Conservation (phyloP, 2,888 invertebrate species). For the Exocentrus adspersus region DNA sequence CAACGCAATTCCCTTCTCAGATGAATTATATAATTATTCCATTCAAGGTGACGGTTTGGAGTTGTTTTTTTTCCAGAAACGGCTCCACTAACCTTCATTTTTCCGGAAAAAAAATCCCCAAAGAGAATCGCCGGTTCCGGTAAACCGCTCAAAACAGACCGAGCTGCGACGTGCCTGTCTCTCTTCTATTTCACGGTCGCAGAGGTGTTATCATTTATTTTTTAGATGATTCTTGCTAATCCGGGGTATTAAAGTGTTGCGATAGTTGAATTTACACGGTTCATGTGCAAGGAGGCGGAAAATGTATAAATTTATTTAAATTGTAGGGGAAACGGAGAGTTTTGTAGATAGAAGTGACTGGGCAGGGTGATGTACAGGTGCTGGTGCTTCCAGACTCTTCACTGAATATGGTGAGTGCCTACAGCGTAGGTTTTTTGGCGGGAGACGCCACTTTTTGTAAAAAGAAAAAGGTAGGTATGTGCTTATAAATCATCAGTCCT, state of each 20-base stretch:
- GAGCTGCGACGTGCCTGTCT: neutral
- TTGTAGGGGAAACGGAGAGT: neutral
- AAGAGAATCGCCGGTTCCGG: neutral
- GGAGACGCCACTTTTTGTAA: neutral
- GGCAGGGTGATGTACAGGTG: neutral
- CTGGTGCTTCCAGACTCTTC: neutral
- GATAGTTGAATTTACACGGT: conserved; percentile 6
- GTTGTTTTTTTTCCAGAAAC: neutral
- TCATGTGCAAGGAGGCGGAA: conserved; percentile 25
- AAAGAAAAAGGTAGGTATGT: neutral
- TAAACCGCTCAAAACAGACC: conserved; percentile 9
- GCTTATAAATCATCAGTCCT: neutral
- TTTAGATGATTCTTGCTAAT: conserved; percentile 15
- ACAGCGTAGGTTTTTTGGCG: neutral
- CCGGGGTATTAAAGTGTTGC: conserved; percentile 14
- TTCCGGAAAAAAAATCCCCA: conserved; percentile 15
- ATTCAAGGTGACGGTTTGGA: conserved; percentile 16
- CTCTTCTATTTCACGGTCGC: conserved; percentile 17
- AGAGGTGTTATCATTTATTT: conserved; percentile 6
- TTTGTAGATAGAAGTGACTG: neutral
- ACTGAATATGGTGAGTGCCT: conserved; percentile 8
- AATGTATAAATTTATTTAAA: conserved; percentile 18
- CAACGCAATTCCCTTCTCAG: neutral
- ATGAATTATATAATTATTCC: conserved; percentile 11
- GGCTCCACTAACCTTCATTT: conserved; percentile 18